phyloP scores from a whole-genome alignment of 2,888 invertebrate genomes.

The Lasioglossum pauxillum region DNA sequence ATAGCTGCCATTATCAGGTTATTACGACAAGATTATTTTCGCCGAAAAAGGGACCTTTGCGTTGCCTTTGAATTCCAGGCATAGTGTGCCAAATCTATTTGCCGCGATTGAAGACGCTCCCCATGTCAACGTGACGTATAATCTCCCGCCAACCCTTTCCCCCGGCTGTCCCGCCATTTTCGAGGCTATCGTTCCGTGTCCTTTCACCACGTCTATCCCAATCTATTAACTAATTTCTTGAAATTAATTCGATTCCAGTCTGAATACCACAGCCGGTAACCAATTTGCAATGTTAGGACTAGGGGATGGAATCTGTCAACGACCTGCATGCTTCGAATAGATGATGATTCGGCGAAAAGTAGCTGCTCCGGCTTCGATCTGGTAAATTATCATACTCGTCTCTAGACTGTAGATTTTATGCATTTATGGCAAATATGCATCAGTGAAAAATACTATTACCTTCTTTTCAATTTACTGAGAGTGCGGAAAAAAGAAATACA shows the following conservation, averaged over 20 bases:
- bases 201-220: background rate
- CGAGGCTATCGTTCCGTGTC: background rate
- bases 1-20: slow-evolving; percentile 18
- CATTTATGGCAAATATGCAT: background rate
- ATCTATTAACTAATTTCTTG: slow-evolving; percentile 2
- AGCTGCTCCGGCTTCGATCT: background rate
- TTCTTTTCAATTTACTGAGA: too few species aligned
- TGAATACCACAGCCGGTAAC: background rate
- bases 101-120: background rate
- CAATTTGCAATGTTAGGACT: background rate
- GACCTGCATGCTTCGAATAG: background rate
- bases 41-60: background rate
- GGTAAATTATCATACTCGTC: background rate
- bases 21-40: slow-evolving; percentile 1
- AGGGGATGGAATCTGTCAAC: background rate
- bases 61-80: background rate
- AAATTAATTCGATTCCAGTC: slow-evolving; percentile 22
- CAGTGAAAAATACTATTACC: background rate
- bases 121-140: background rate
- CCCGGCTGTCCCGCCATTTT: background rate
- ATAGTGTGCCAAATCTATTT: background rate
- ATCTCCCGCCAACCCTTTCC: background rate
- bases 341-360: background rate
- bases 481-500: too few species aligned
- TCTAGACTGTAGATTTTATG: background rate